phyloP scores from a whole-genome alignment of 1,140 invertebrate species.

The Atta cephalotes region DNA sequence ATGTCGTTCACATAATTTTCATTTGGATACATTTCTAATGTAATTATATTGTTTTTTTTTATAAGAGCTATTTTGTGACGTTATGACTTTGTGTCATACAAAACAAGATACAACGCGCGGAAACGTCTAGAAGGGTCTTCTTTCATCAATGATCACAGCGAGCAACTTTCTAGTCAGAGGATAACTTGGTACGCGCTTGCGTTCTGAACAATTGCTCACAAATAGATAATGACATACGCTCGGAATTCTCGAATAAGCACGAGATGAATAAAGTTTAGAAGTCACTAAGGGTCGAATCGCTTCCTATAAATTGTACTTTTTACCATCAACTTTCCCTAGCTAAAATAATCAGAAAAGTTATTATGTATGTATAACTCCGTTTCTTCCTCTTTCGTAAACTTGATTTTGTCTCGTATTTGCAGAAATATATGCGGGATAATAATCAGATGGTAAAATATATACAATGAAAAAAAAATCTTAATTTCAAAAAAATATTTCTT shows the following conservation, averaged over 20 bases:
- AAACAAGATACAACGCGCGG: not conserved
- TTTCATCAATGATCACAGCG: conserved; percentile 1
- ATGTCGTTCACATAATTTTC: conserved; percentile 38
- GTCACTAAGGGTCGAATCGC: not conserved
- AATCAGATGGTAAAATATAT: not conserved
- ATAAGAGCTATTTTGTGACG: not conserved
- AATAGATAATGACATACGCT: not conserved
- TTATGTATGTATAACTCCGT: not conserved
- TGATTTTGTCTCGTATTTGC: not conserved
- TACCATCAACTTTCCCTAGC: not conserved
- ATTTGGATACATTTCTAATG: conserved; percentile 22
- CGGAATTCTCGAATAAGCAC: not conserved
- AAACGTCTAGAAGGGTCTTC: not conserved
- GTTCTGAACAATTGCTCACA: conserved; percentile 15
- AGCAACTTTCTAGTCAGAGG: not conserved
- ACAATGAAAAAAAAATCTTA: no score
- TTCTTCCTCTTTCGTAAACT: not conserved
- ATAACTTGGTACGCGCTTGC: conserved; percentile 44
- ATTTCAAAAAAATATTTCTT: no score
- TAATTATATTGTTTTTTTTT: not conserved
- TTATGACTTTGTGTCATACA: not conserved
- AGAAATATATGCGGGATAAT: not conserved
- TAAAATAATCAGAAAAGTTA: not conserved
- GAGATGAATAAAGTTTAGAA: conserved; percentile 6
- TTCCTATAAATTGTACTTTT: conserved; percentile 23